Base-by-base conservation (phyloP, 30 jellyfish, hydroid and myxozoan species). In the Mastigias papua region DNA sequence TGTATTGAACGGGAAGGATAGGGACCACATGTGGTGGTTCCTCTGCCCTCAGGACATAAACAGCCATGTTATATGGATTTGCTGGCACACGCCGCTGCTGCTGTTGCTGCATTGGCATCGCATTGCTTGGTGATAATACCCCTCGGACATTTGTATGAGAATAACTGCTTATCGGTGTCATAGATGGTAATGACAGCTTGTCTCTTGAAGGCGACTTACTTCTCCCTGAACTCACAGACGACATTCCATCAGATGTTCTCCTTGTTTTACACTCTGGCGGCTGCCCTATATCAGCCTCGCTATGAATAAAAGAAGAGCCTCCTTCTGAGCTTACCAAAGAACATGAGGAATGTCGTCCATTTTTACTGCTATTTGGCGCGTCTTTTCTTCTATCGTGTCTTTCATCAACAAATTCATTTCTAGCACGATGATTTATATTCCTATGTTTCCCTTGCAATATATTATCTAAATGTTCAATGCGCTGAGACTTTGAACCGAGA, bases 61-160 rank as follows among this genome's bases (percentile, higher is more conserved):
- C 90, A 0, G 90, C 90, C 90, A 80, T 80, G 70, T 80, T 80
- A 16, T 73, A 80, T 9, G 69, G 90, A 37, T 80, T 80, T 21
- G 90, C 73, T 13, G 57, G 23, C 21, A 58, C 58, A 69, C 61
- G 4, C 22, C 33, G 50, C 20, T n/a, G n/a, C n/a, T n/a, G n/a
- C n/a, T n/a, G n/a, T n/a, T n/a, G n/a, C n/a, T 48, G 48, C 42
- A 49, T 9, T n/a, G 63, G 48, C 33, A 72, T 35, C 10, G 81
- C 78, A 27, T 27, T 61, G 76, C 48, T 60, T n/a, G 78, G 34
- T 19, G 68, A 58, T 2, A 61, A 16, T 19, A 20, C 27, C n/a
- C n/a, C n/a, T 13, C 23, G 32, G 11, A 19, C 64, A 26, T 30
- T 17, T 0, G 71, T 11, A 8, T 23, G n/a, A 30, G 30, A 74